Evolutionary conservation across 1,140 invertebrate species (phyloP).

Genomic region (Ericerus pela): DNA sequence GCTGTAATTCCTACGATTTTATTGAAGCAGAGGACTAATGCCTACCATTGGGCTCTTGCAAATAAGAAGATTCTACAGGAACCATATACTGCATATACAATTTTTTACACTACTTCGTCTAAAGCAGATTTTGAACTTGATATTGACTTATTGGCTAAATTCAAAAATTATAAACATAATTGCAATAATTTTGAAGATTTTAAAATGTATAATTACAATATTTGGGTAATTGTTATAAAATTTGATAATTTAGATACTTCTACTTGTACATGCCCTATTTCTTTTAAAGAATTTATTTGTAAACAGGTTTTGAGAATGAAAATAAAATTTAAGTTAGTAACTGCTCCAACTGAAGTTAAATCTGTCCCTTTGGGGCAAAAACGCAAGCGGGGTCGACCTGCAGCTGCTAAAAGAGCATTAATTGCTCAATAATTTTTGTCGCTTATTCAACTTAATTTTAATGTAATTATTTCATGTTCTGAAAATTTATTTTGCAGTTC

Average conservation of each 20-base stretch:
- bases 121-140: too few relatives aligned
- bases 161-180: background rate
- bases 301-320: conserved; percentile 10
- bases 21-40: background rate
- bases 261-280: background rate
- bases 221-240: background rate
- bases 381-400: conserved; percentile 15
- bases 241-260: background rate
- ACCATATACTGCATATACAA: background rate
- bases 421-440: conserved; percentile 10
- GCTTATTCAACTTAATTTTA: too few relatives aligned
- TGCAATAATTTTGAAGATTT: background rate
- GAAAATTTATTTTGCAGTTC: too few relatives aligned
- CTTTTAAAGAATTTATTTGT: conserved; percentile 3
- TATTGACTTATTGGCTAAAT: background rate
- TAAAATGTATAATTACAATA: background rate
- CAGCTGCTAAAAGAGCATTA: conserved; percentile 14
- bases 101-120: background rate
- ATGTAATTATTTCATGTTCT: too few relatives aligned
- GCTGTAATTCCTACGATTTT: background rate
- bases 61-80: background rate
- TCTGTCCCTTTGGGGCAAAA: conserved; percentile 15
- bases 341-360: conserved; percentile 10
- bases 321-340: background rate
- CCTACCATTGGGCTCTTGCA: background rate